phyloP scores from a whole-genome alignment of 1,140 invertebrate species.

The Drosophila repletoides region DNA sequence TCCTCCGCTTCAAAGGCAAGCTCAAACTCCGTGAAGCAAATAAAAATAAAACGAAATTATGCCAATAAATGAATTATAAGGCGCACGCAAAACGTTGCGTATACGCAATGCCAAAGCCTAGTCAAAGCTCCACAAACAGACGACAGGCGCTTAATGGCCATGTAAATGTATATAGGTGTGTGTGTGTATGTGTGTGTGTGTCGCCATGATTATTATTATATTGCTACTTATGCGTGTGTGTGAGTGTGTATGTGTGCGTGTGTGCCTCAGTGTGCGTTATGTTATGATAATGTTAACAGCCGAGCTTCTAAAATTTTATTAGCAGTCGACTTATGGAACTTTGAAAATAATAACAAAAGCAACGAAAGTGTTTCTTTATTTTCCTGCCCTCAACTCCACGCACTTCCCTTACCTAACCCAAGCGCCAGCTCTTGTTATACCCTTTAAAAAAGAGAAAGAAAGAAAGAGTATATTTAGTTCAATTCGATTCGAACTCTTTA shows the following conservation, averaged over 20 bases:
- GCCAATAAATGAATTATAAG: constrained; percentile 80
- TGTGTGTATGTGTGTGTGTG: constrained; percentile 21
- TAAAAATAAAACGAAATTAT: constrained; percentile 80
- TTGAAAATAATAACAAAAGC: constrained; percentile 76
- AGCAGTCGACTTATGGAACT: constrained; percentile 68
- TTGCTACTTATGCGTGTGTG: constrained; percentile 32
- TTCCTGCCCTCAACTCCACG: background rate
- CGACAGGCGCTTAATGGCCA: constrained; percentile 67
- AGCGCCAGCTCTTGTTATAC: background rate
- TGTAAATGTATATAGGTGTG: constrained; percentile 49
- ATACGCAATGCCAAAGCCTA: constrained; percentile 65
- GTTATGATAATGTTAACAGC: constrained; percentile 78
- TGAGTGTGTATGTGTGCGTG: constrained; percentile 7
- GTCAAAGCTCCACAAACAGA: constrained; percentile 48
- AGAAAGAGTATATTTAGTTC: too few relatives aligned
- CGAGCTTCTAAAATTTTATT: constrained; percentile 78
- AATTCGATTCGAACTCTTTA: too few relatives aligned
- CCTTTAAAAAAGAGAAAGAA: too few relatives aligned
- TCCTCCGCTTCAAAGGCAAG: constrained; percentile 54
- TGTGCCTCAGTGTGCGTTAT: constrained; percentile 51
- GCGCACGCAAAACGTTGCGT: constrained; percentile 59
- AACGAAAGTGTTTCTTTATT: constrained; percentile 28
- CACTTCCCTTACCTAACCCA: background rate
- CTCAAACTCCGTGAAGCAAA: constrained; percentile 69
- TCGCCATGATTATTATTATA: constrained; percentile 69